Base-by-base conservation (phyloP, 2,797 vertebrate species). In the Euphonia xanthogaster region DNA sequence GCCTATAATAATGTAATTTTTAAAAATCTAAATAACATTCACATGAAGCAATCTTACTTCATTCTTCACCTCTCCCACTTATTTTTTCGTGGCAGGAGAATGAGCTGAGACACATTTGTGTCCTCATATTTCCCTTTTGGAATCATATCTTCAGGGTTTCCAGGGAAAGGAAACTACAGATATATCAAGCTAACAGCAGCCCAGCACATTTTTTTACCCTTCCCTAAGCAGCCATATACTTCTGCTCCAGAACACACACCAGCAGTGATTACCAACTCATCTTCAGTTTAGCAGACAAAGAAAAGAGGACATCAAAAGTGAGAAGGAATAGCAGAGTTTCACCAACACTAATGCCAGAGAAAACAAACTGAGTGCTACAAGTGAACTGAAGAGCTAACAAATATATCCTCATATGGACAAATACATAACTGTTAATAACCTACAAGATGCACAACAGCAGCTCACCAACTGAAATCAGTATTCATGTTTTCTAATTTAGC, bases 401-500 rank as follows among this genome's bases (percentile, higher is more conserved):
- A 89, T 58, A 93, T 90, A 84, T 93, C 85, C 39, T 87, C 72
- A 72, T 42, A 71, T 28, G 47, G 87, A 84, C 42, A 91, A 96
- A 91, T 40, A 72, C 5, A 30, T 82, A 91, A 39, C 71, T 85
- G 84, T 84, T 95, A 88, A 91, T 94, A 87, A 91, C 53, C 30
- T 42, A 4, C 47, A 48, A 77, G 80, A 81, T 35, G 68, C 30
- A 33, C 54, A 93, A 84, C 39, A 92, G 80, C 92, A 93, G 82
- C 70, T 97, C 95, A 90, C 63, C 86, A 94, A 65, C 60, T 91
- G 93, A 92, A 96, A 93, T 90, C 88, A 86, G 86, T 67, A 86
- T 73, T 97, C 73, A 24, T 66, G 77, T 68, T 85, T 96, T 76
- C 44, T 89, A 95, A 96, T 75, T 72, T 53, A 95, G 86, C 51